Base-by-base conservation (phyloP, 1,140 invertebrate genomes). In the Rhizoglyphus robini region DNA sequence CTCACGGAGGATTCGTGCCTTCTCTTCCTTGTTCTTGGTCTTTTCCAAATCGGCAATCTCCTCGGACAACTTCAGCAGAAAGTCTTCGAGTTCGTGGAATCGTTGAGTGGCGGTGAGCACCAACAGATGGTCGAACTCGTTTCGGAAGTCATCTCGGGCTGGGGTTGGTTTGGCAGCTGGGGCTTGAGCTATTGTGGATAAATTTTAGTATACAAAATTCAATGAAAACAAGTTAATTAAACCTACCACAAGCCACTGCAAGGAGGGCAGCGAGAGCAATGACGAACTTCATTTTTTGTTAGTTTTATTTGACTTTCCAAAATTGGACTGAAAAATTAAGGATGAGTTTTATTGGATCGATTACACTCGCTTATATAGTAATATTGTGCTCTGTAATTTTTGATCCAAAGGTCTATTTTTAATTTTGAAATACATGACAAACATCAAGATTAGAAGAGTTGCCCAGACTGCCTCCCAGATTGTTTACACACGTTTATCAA, bases 281-380 rank as follows among this genome's bases (percentile, higher is more conserved):
- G 30, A 60, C 29, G 30, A 60, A 60, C 29, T 60, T 60, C 58
- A 60, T 60, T 60, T 30, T 60, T 2, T 8, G 30, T n/a, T n/a
- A n/a, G n/a, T n/a, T 8, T 41, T 41, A 34, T 34, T 60, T n/a
- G n/a, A n/a, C n/a, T n/a, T n/a, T n/a, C n/a, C n/a, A n/a, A n/a
- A n/a, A n/a, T n/a, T n/a, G n/a, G n/a, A n/a, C n/a, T n/a, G n/a
- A n/a, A n/a, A n/a, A n/a, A n/a, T n/a, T n/a, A n/a, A n/a, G n/a
- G n/a, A n/a, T n/a, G n/a, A 18, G 36, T 41, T n/a, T n/a, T n/a
- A n/a, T 41, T 41, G 18, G 18, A 41, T 41, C 8, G 8, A 18
- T 8, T 11, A 11, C 36, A 41, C 8, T 11, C 36, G 8, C 18
- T 41, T 41, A 41, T 41, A 41, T 41, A 18, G 36, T 18, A 41